Evolutionary conservation across 2,113 vertebrate genomes (phyloP).

Genomic region (Lasiurus cinereus): DNA sequence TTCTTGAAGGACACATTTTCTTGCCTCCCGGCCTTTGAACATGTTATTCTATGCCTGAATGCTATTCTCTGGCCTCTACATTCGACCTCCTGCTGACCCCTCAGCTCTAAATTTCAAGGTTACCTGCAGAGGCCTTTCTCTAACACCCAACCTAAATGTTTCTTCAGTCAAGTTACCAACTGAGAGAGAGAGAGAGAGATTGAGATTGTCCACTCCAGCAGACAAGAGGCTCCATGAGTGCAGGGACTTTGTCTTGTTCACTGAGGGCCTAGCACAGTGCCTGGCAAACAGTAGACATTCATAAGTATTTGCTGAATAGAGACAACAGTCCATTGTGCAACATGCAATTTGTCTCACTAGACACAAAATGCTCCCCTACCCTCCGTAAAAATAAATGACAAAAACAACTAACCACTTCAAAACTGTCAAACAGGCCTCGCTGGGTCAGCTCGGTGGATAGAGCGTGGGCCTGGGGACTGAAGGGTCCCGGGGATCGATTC

Average conservation of each 20-base stretch:
- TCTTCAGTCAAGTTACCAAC: background rate
- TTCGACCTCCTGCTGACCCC: background rate
- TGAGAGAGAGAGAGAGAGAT: background rate
- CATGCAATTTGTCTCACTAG: conserved; percentile 29
- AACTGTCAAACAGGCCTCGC: background rate
- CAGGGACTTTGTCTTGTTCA: background rate
- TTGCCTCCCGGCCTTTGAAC: background rate
- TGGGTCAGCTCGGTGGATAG: too few relatives aligned
- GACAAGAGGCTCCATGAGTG: background rate
- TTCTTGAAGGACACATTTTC: background rate
- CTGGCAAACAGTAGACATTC: background rate
- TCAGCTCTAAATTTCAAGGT: conserved; percentile 55
- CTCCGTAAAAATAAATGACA: background rate
- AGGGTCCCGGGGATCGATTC: too few relatives aligned
- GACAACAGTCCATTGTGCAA: conserved; percentile 10
- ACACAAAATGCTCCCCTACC: background rate
- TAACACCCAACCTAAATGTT: conserved; percentile 29
- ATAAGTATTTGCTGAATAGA: background rate
- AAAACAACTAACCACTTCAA: background rate
- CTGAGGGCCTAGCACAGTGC: background rate
- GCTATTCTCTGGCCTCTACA: background rate
- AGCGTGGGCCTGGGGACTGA: too few relatives aligned
- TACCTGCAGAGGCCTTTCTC: background rate
- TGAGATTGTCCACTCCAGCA: background rate
- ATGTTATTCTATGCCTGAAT: background rate